phyloP scores from a whole-genome alignment of 2,797 vertebrate genomes.

The Rhabdomys pumilio region DNA sequence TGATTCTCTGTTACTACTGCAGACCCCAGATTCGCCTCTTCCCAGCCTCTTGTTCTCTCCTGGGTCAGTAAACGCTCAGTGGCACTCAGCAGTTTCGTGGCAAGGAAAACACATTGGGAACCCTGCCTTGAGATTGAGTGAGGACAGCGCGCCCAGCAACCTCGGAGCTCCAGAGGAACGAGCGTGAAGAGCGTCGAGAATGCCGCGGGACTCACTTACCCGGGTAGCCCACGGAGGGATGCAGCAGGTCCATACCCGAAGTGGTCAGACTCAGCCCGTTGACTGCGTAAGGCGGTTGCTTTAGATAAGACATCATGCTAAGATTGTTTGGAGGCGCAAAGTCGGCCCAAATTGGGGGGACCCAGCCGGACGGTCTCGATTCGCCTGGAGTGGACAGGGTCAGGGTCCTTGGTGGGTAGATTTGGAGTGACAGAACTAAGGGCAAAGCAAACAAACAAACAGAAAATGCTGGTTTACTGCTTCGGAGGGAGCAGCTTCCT shows the following conservation, averaged over 20 bases:
- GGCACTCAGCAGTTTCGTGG: not conserved
- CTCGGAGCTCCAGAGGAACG: accelerated
- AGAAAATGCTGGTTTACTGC: conserved; percentile 84
- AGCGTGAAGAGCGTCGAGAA: not conserved
- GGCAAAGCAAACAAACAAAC: conserved; percentile 80
- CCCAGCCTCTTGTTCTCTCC: not conserved
- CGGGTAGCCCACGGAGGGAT: conserved; percentile 98
- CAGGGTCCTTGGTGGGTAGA: conserved; percentile 84
- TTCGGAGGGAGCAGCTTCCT: conserved; percentile 71
- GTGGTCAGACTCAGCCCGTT: conserved; percentile 99
- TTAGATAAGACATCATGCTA: conserved; percentile 99
- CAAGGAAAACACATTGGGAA: conserved; percentile 30
- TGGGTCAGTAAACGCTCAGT: not conserved
- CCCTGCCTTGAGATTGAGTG: not conserved
- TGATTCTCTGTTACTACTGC: not conserved
- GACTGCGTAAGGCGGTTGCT: conserved; percentile 99
- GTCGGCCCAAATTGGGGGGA: conserved; percentile 90
- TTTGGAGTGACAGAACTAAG: conserved; percentile 74
- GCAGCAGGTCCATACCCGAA: conserved; percentile 98
- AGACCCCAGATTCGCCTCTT: not conserved
- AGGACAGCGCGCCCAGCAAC: not conserved
- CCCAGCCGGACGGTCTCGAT: conserved; percentile 76
- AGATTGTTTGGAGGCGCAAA: conserved; percentile 94
- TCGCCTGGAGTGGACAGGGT: conserved; percentile 76
- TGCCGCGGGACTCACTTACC: conserved; percentile 90